Evolutionary conservation across 2,888 invertebrate genomes (phyloP).

Genomic region (Ormyrus thymus): DNA sequence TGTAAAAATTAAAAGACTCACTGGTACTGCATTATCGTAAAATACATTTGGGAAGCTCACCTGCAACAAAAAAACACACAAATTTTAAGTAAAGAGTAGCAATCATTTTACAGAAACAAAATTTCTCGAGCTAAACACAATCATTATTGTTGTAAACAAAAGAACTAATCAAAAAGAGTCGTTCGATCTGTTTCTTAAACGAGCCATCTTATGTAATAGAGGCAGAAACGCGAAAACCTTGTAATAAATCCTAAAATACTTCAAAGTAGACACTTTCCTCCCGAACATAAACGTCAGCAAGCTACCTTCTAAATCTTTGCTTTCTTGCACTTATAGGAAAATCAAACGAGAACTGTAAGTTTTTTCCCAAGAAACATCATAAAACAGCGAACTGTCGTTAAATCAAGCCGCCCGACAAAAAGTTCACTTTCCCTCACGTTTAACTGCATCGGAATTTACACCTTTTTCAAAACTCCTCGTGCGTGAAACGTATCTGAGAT

Average conservation of each 20-base stretch:
- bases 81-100: not conserved
- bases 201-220: not conserved
- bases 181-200: too few relatives aligned
- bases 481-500: constrained; percentile 21
- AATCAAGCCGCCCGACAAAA: constrained; percentile 34
- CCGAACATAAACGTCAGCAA: constrained; percentile 45
- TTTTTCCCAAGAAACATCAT: constrained; percentile 39
- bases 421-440: constrained; percentile 35
- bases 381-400: constrained; percentile 47
- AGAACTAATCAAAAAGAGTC: too few relatives aligned
- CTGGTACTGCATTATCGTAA: not conserved
- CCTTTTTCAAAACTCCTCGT: constrained; percentile 27
- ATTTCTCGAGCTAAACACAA: too few relatives aligned
- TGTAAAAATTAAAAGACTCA: constrained; percentile 8
- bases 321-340: constrained; percentile 49
- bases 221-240: constrained; percentile 2
- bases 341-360: constrained; percentile 32
- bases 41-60: not conserved
- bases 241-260: constrained; percentile 44
- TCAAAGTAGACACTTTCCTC: constrained; percentile 48
- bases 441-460: not conserved
- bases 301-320: constrained; percentile 50
- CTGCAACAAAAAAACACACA: constrained; percentile 9
- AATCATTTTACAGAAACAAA: not conserved
- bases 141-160: too few relatives aligned